These are phyloP conservation scores for Paraplagusia blochii DNA, from an alignment of 2,113 vertebrate species.

Conservation along the genomic window DNA sequence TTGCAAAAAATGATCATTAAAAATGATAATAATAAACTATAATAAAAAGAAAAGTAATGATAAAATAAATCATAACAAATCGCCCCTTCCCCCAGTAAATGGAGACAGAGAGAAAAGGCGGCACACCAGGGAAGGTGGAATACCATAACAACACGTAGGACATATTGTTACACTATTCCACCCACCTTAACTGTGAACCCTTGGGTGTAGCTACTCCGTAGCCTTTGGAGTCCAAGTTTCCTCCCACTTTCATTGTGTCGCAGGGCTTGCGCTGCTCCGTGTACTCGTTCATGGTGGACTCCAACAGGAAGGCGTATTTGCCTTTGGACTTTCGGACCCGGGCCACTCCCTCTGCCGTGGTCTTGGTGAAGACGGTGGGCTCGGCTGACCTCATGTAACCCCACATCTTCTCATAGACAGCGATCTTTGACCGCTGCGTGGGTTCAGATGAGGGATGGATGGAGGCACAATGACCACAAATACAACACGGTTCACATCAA, in stretches of 20 bases:
- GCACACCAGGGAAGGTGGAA: constrained; percentile 99
- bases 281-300: constrained; percentile 99
- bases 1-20: constrained; percentile 42
- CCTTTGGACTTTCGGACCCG: constrained; percentile 98
- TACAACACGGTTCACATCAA: no score
- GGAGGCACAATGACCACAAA: constrained; percentile 23
- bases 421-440: constrained; percentile 95
- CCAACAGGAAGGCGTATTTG: constrained; percentile 98
- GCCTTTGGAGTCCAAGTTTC: constrained; percentile 99
- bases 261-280: constrained; percentile 98
- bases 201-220: constrained; percentile 99
- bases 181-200: constrained; percentile 99
- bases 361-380: constrained; percentile 97
- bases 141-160: constrained; percentile 98
- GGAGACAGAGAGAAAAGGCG: constrained; percentile 70
- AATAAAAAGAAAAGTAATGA: background rate
- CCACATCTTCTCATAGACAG: constrained; percentile 99
- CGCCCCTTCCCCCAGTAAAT: constrained; percentile 26
- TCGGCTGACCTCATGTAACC: constrained; percentile 99
- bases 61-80: background rate
- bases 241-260: constrained; percentile 99
- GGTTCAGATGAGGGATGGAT: background rate
- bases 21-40: constrained; percentile 8
- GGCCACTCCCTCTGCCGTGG: constrained; percentile 93
- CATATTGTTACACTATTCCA: constrained; percentile 99